Evolutionary conservation across 2,797 vertebrate species (phyloP).

Genomic region (Alcedo quadribrachys): DNA sequence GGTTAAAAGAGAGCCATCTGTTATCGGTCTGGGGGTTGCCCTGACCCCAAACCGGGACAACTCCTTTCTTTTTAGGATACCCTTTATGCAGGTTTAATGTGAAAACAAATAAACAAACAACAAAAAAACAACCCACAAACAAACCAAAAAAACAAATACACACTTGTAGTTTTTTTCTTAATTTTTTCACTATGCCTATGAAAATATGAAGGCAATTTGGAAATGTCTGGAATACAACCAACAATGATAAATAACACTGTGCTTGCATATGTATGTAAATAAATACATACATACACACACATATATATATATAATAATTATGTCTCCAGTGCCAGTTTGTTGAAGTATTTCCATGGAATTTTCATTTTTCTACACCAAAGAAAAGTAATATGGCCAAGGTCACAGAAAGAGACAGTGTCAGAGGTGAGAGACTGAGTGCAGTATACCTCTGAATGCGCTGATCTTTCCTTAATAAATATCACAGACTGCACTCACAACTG

Average conservation of each 20-base stretch:
- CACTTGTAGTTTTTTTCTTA: no score
- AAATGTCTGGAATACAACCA: neutral
- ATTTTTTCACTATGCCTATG: neutral
- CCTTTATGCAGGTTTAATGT: neutral
- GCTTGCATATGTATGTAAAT: neutral
- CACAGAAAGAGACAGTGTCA: neutral
- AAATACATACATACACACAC: neutral
- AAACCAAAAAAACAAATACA: neutral
- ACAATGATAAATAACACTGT: neutral
- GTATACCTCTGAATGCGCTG: fast-evolving
- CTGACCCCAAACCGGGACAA: no score
- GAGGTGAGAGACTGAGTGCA: neutral
- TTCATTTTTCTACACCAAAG: neutral
- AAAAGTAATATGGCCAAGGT: neutral
- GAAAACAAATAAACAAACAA: neutral
- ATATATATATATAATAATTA: neutral
- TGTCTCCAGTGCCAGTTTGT: neutral
- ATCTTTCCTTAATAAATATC: neutral
- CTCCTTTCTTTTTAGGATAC: neutral
- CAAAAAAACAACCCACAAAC: no score
- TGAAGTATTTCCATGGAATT: neutral
- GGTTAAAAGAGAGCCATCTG: no score
- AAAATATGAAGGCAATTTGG: neutral
- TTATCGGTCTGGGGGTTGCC: no score
- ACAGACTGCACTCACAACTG: neutral